Conservation (phyloP, 2,888 invertebrate genomes). For the Acleris literana region DNA sequence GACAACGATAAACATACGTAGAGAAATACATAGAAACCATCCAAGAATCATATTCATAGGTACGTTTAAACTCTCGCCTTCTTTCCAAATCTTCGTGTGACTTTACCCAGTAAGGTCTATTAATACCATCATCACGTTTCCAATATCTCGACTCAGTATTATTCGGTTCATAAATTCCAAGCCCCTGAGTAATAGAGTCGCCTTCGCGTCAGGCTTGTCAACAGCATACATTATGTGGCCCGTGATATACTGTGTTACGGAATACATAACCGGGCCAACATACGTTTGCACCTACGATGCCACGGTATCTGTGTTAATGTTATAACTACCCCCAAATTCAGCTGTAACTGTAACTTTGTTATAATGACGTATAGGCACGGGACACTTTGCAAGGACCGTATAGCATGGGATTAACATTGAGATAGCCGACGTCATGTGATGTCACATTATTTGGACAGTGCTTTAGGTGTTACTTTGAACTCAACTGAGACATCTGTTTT, state of each 20-base stretch:
- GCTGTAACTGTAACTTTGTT: slow-evolving; percentile 15
- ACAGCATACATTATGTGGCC: slow-evolving; percentile 69
- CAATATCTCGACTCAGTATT: slow-evolving; percentile 73
- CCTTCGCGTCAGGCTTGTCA: slow-evolving; percentile 65
- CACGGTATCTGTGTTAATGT: neutral
- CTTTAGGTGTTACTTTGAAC: slow-evolving; percentile 6
- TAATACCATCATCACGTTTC: slow-evolving; percentile 73
- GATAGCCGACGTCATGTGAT: slow-evolving; percentile 39
- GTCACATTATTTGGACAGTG: slow-evolving; percentile 33
- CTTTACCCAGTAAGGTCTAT: slow-evolving; percentile 45
- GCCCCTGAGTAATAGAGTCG: slow-evolving; percentile 70
- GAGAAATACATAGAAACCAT: too few species aligned
- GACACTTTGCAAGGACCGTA: slow-evolving; percentile 29
- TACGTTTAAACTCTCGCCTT: neutral
- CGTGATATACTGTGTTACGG: slow-evolving; percentile 50
- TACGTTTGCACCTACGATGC: slow-evolving; percentile 15
- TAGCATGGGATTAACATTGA: slow-evolving; percentile 26
- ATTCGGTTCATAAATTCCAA: slow-evolving; percentile 75
- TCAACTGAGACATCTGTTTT: neutral
- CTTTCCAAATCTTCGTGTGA: neutral
- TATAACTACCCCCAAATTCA: neutral
- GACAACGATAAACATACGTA: too few species aligned
- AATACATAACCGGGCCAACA: slow-evolving; percentile 31
- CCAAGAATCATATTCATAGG: neutral
- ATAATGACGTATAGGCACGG: slow-evolving; percentile 33